Conservation (phyloP, 2,113 vertebrate genomes). For the Malaclemys terrapin region DNA sequence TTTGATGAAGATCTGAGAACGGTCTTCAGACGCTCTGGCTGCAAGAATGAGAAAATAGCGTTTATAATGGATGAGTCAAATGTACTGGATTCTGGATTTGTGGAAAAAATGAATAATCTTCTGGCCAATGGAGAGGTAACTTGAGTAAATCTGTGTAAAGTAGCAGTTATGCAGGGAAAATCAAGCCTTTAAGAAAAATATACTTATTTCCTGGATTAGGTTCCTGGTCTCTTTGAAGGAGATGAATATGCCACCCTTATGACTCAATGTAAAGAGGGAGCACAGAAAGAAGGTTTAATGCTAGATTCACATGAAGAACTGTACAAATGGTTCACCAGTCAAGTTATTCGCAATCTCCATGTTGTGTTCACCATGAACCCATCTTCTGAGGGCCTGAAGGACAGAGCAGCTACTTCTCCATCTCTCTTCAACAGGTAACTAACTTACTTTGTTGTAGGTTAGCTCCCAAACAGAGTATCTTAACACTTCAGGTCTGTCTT, state of each 20-base stretch:
- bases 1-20: conserved; percentile 97
- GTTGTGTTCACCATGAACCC: conserved; percentile 99
- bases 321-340: conserved; percentile 99
- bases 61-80: conserved; percentile 99
- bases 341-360: conserved; percentile 98
- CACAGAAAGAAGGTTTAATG: conserved; percentile 98
- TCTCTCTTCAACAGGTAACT: conserved; percentile 97
- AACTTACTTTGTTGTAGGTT: background rate
- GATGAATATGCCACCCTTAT: conserved; percentile 98
- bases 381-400: conserved; percentile 98
- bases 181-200: background rate
- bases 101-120: conserved; percentile 98
- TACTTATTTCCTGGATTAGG: conserved; percentile 75
- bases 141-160: background rate
- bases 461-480: too few species aligned
- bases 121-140: conserved; percentile 97
- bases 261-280: conserved; percentile 99
- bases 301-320: conserved; percentile 98
- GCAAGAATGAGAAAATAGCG: conserved; percentile 98
- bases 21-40: conserved; percentile 95
- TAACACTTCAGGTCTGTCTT: background rate
- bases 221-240: conserved; percentile 97
- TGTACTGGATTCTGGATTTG: conserved; percentile 95
- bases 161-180: background rate
- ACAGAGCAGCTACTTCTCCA: conserved; percentile 96